Evolutionary conservation across 2,888 invertebrate species (phyloP).

Genomic region (Epinotia demarniana): DNA sequence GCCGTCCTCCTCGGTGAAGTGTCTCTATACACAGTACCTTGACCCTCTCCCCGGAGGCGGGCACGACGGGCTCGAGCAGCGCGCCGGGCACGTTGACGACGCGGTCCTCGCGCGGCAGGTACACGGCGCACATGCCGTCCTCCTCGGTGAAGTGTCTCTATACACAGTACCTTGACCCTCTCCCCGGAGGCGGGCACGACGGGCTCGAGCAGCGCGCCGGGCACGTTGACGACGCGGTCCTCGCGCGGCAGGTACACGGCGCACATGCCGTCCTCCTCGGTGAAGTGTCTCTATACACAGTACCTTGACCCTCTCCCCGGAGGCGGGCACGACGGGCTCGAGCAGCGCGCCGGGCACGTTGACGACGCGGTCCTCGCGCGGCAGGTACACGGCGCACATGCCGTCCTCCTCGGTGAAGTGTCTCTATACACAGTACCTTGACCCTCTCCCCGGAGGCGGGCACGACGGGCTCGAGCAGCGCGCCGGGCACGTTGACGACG

Average conservation of each 20-base stretch:
- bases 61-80: conserved; percentile 95
- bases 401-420: conserved; percentile 59
- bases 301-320: conserved; percentile 92
- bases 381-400: conserved; percentile 92
- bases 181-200: conserved; percentile 94
- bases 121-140: conserved; percentile 90
- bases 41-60: conserved; percentile 93
- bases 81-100: conserved; percentile 94
- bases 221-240: conserved; percentile 94
- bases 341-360: conserved; percentile 94
- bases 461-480: conserved; percentile 94
- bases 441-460: conserved; percentile 95
- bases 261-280: conserved; percentile 85
- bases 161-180: conserved; percentile 86
- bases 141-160: too few species aligned
- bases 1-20: conserved; percentile 67
- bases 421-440: conserved; percentile 67
- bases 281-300: too few species aligned
- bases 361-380: conserved; percentile 94
- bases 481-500: conserved; percentile 93
- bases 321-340: conserved; percentile 94
- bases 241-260: conserved; percentile 92
- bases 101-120: conserved; percentile 93
- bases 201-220: conserved; percentile 94
- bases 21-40: conserved; percentile 67